Evolutionary conservation across 2,113 vertebrate genomes (phyloP), one percentile per base, ranked within the genome.

Genomic region (Alligator sinensis): DNA sequence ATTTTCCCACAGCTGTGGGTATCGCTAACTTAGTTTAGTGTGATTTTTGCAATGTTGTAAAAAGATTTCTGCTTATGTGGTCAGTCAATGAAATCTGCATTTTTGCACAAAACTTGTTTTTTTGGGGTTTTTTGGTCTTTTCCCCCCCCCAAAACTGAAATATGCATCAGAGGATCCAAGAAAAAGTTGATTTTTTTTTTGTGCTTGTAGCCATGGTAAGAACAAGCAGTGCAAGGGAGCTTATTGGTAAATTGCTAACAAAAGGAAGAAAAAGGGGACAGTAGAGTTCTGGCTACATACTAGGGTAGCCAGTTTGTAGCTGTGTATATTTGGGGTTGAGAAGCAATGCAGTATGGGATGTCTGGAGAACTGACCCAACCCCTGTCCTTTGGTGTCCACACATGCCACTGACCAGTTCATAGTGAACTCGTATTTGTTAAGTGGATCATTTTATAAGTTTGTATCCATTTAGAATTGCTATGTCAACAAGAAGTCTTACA

Each of bases 391-490:
- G 47, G 47, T 47, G 47, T 47, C 47, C 47, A 47, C 47, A 47
- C 47, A 47, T 47, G 47, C 47, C 47, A 47, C 47, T 9, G 7
- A 9, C 47, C 47, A 47, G 47, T 9, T 47, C 47, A 47, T 9
- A 47, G 47, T 9, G 47, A 47, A 47, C 47, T 47, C 47, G 47
- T 94, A 75, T 68, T 93, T 80, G 92, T 87, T 89, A 88, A 89
- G 54, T 84, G 38, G 80, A 55, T 27, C 82, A 13, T 87, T 86
- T 85, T 81, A 84, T 64, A 80, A 88, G 60, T 92, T 90, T 82
- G 77, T 92, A 62, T 77, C 66, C 27, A 76, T 14, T 14, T 81
- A 74, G n/a, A 63, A 24, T 88, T 78, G 70, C 86, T 85, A 64
- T 2, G 77, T 94, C 22, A 55, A 22, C 81, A 61, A 88, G 75